phyloP scores from a whole-genome alignment of 2,888 invertebrate species.

The Thelaira solivaga region DNA sequence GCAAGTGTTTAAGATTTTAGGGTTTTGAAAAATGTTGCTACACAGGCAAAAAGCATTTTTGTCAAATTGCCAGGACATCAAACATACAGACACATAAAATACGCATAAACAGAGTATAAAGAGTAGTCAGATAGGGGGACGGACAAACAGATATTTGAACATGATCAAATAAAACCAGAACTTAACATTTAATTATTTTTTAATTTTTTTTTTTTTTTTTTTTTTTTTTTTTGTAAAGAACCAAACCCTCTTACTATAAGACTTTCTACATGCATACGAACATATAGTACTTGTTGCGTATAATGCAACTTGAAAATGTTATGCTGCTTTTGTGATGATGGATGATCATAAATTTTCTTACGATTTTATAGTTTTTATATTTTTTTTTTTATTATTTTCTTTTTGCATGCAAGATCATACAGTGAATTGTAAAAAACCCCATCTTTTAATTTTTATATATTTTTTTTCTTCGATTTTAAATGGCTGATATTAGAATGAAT shows the following conservation, averaged over 20 bases:
- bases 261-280: too few species aligned
- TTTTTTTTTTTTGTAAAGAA: too few species aligned
- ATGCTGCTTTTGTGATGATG: slow-evolving; percentile 41
- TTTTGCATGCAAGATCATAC: background rate
- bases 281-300: background rate
- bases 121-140: background rate
- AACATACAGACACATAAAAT: background rate
- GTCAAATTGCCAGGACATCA: slow-evolving; percentile 46
- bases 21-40: slow-evolving; percentile 10
- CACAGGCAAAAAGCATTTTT: slow-evolving; percentile 47
- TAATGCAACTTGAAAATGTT: background rate
- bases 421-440: background rate
- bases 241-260: slow-evolving; percentile 8
- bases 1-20: background rate
- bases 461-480: slow-evolving; percentile 7
- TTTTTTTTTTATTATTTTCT: background rate
- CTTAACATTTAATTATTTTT: slow-evolving; percentile 54
- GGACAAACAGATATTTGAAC: background rate
- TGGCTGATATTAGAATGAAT: slow-evolving; percentile 16
- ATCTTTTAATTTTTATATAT: too few species aligned
- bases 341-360: slow-evolving; percentile 55
- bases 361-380: background rate
- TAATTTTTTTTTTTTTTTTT: too few species aligned
- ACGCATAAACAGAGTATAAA: background rate
- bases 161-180: slow-evolving; percentile 29